Evolutionary conservation across 2,797 vertebrate genomes (phyloP).

Genomic region (Denticeps clupeoides): DNA sequence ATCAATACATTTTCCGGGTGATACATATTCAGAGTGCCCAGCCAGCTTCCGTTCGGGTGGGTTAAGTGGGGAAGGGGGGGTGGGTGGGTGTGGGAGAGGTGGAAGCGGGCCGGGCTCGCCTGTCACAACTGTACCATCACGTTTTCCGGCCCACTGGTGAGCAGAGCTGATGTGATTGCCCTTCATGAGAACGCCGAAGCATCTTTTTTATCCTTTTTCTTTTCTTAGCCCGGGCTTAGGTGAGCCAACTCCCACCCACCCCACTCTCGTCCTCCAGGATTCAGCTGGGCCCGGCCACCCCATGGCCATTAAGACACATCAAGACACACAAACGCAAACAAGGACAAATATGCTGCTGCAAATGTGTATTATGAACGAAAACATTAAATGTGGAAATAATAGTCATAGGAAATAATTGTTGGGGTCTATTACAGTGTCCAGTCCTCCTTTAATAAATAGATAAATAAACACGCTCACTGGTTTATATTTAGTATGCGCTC

Average conservation of each 20-base stretch:
- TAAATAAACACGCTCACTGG: no score
- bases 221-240: slow-evolving; percentile 31
- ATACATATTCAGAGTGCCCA: slow-evolving; percentile 92
- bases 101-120: slow-evolving; percentile 67
- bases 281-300: no score
- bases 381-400: no score
- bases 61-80: slow-evolving; percentile 52
- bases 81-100: slow-evolving; percentile 36
- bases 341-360: no score
- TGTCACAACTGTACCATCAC: slow-evolving; percentile 86
- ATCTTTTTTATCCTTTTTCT: slow-evolving; percentile 25
- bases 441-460: no score
- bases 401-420: no score
- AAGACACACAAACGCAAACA: no score
- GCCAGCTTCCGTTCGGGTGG: slow-evolving; percentile 71
- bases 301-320: no score
- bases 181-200: slow-evolving; percentile 70
- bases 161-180: slow-evolving; percentile 94
- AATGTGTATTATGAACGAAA: no score
- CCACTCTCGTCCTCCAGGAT: slow-evolving; percentile 32
- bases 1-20: slow-evolving; percentile 97
- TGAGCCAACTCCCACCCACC: slow-evolving; percentile 35
- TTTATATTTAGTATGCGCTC: no score
- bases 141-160: slow-evolving; percentile 97
- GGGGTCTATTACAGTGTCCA: no score